These are phyloP conservation scores for Lutjanus erythropterus DNA, from an alignment of 2,113 vertebrate species.

Conservation along the genomic window DNA sequence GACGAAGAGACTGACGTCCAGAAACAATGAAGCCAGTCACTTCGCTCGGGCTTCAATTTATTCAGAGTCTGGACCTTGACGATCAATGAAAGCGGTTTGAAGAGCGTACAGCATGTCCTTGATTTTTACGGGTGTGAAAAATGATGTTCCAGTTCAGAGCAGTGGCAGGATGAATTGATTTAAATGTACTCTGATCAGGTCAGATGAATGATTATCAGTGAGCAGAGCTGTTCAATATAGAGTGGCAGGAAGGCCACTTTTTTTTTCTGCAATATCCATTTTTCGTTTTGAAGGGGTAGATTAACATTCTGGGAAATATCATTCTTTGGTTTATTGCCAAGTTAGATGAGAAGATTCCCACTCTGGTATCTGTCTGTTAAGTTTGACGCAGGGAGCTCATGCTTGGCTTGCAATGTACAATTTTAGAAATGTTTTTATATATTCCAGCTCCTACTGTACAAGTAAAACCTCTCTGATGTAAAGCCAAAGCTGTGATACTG, in stretches of 20 bases:
- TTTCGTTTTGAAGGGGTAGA: background rate
- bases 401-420: background rate
- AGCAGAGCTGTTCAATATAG: background rate
- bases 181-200: background rate
- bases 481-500: too few species aligned
- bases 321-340: background rate
- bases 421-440: too few species aligned
- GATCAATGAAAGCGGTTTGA: slow-evolving; percentile 4
- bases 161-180: background rate
- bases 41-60: background rate
- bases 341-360: background rate
- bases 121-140: slow-evolving; percentile 24
- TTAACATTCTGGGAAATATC: background rate
- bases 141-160: background rate
- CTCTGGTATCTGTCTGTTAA: background rate
- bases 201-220: background rate
- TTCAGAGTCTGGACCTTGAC: slow-evolving; percentile 11
- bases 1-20: background rate
- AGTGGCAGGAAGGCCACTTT: background rate
- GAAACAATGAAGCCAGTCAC: slow-evolving; percentile 21
- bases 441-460: too few species aligned
- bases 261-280: background rate
- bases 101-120: slow-evolving; percentile 5
- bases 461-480: too few species aligned
- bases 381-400: background rate